These are phyloP conservation scores for Carpatolechia fugitivella DNA, from an alignment of 2,888 invertebrate genomes.

Conservation along the genomic window DNA sequence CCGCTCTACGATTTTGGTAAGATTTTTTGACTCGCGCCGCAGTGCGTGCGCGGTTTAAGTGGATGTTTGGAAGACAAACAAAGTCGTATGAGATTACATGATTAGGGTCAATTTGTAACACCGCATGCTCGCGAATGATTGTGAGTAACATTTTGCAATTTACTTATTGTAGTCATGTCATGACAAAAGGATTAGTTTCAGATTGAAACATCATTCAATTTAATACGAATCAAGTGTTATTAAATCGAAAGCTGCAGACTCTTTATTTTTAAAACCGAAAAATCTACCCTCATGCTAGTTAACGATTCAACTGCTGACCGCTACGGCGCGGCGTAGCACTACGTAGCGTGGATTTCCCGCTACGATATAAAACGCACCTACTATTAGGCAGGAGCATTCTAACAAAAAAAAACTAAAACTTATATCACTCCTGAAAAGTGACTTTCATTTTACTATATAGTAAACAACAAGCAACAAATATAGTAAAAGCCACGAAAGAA, in stretches of 20 bases:
- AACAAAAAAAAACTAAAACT: too few species aligned
- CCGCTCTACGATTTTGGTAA: background rate
- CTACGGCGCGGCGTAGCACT: too few species aligned
- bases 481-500: background rate
- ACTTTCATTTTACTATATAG: too few species aligned
- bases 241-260: background rate
- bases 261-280: too few species aligned
- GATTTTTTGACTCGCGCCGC: background rate
- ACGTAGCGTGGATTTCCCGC: too few species aligned
- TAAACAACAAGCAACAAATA: too few species aligned
- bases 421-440: too few species aligned
- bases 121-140: constrained; percentile 11
- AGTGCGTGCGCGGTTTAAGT: background rate
- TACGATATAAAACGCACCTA: too few species aligned
- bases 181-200: background rate
- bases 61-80: background rate
- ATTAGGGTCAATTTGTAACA: constrained; percentile 18
- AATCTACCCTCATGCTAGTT: too few species aligned
- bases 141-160: constrained; percentile 9
- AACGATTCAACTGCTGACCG: too few species aligned
- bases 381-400: too few species aligned
- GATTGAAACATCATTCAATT: constrained; percentile 9
- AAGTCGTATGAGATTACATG: constrained; percentile 8
- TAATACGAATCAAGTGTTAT: background rate
- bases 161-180: background rate